phyloP scores from a whole-genome alignment of 2,113 vertebrate species.

The Gymnarchus niloticus region DNA sequence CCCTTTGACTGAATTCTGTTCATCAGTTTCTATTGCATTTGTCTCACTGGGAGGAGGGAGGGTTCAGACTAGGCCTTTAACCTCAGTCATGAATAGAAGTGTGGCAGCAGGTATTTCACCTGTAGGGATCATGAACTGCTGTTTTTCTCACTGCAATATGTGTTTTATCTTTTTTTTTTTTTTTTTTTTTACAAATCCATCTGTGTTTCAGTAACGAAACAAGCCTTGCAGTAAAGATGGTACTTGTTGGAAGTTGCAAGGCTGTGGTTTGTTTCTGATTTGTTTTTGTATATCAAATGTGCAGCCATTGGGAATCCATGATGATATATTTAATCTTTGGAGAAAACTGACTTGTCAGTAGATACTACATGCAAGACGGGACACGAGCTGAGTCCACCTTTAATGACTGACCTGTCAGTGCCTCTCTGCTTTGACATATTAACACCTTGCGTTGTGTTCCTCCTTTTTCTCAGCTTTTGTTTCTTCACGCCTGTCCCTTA shows the following conservation, averaged over 20 bases:
- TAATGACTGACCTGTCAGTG: conserved; percentile 29
- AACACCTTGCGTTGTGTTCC: conserved; percentile 36
- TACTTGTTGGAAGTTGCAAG: conserved; percentile 26
- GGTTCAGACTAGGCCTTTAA: conserved; percentile 42
- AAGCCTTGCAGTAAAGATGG: conserved; percentile 26
- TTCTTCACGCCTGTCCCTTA: background rate
- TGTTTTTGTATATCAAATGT: conserved; percentile 42
- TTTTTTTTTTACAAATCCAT: background rate
- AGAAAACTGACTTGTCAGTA: background rate
- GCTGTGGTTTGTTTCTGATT: conserved; percentile 18
- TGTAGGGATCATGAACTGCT: conserved; percentile 81
- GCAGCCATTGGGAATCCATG: conserved; percentile 15
- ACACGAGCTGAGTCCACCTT: conserved; percentile 40
- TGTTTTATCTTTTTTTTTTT: conserved; percentile 28
- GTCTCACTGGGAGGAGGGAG: conserved; percentile 72
- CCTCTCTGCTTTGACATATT: conserved; percentile 33
- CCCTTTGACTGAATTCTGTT: conserved; percentile 99
- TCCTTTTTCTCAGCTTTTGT: conserved; percentile 9
- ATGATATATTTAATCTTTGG: background rate
- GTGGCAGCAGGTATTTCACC: conserved; percentile 73
- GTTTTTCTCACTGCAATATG: conserved; percentile 17
- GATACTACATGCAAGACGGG: background rate
- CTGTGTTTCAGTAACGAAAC: background rate
- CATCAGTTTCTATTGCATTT: conserved; percentile 95
- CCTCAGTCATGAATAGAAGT: conserved; percentile 48